These are phyloP conservation scores for Poeciliopsis presidionis DNA, from an alignment of 2,797 vertebrate genomes.

Conservation along the genomic window DNA sequence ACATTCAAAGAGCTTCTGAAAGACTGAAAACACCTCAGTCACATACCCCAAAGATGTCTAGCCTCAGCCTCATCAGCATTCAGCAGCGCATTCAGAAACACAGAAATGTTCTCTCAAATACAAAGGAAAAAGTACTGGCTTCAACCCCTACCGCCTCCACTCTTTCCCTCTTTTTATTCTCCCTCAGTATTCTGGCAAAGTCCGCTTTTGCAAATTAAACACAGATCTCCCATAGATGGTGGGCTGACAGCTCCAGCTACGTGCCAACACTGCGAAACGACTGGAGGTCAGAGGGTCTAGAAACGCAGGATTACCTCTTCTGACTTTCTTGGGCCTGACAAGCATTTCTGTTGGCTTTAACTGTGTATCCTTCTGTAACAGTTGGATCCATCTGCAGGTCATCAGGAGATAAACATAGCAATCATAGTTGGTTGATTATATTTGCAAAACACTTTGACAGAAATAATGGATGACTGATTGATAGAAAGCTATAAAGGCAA, in stretches of 20 bases:
- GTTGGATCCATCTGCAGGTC: conserved; percentile 62
- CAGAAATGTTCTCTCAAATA: conserved; percentile 41
- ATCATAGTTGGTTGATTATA: conserved; percentile 45
- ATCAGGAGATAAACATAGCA: conserved; percentile 43
- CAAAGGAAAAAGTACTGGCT: conserved; percentile 62
- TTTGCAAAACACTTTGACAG: conserved; percentile 50
- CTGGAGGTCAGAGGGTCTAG: conserved; percentile 70
- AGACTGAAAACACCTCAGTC: conserved; percentile 25
- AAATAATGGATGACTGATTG: conserved; percentile 47
- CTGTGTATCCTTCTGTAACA: conserved; percentile 52
- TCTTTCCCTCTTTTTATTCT: conserved; percentile 47
- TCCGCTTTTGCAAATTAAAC: conserved; percentile 77
- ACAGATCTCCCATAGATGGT: conserved; percentile 78
- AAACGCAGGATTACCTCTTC: conserved; percentile 73
- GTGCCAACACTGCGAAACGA: conserved; percentile 79
- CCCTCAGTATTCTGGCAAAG: conserved; percentile 66
- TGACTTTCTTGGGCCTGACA: conserved; percentile 66
- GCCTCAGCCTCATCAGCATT: conserved; percentile 41
- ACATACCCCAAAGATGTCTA: conserved; percentile 36
- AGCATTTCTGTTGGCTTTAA: conserved; percentile 63
- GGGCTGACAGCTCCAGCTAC: conserved; percentile 77
- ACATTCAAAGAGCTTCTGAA: conserved; percentile 10
- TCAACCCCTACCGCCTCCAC: conserved; percentile 22
- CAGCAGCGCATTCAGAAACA: conserved; percentile 42
- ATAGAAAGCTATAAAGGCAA: conserved; percentile 11